Evolutionary conservation across 2,888 invertebrate species (phyloP), one percentile per base, ranked within the genome.

Genomic region (Melieria crassipennis): DNA sequence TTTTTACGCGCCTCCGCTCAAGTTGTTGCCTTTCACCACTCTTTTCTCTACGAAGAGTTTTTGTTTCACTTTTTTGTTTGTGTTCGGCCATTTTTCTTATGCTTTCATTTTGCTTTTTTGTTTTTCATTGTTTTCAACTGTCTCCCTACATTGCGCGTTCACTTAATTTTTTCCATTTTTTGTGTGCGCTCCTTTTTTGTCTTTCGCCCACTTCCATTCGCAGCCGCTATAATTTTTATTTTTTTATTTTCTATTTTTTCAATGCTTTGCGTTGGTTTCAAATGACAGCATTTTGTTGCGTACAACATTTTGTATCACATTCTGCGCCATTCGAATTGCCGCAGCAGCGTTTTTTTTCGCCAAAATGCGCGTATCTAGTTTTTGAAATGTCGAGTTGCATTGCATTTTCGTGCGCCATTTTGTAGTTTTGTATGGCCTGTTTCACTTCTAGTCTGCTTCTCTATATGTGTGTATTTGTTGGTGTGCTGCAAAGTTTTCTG

Each of bases 221-320:
- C 30, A 30, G 30, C 30, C 30, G 30, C 30, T 30, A 30, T 30
- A 30, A 30, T 30, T 30, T 30, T 30, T 16, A 1, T 16, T 16
- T 9, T 66, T 62, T 42, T 0, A 4, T 73, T 57, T 10, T 52
- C n/a, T 62, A 63, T 10, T 65, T 73, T 75, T 73, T 75, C 65
- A 71, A 73, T 73, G 73, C 70, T 60, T 70, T 47, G 30, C 67
- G 62, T 56, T 56, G 63, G 60, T 48, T 71, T 74, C 66, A 56
- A 76, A 73, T 70, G 75, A 73, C 63, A 74, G 68, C 65, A 72
- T 48, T 69, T 70, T 69, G 7, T 61, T 60, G 50, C 11, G 11
- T 13, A 42, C 42, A 16, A 13, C 16, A 30, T 58, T 58, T 58
- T 13, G 11, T 57, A 13, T 13, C 57, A 13, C 10, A 16, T 10